phyloP scores from a whole-genome alignment of 2,888 invertebrate genomes.

The Metellina segmentata region DNA sequence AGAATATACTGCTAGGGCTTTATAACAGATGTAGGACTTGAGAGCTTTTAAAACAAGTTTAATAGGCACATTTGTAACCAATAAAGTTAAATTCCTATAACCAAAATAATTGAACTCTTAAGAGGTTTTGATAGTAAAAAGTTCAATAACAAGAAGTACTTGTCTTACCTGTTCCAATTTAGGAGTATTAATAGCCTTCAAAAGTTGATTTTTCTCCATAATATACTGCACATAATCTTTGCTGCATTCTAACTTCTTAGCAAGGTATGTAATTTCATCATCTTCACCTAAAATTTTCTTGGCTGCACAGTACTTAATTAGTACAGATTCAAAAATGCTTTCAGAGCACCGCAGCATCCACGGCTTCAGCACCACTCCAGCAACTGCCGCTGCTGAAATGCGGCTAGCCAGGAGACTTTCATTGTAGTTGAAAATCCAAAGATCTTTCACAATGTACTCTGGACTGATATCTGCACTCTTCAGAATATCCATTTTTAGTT shows the following conservation, averaged over 20 bases:
- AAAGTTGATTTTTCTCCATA: slow-evolving; percentile 51
- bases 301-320: slow-evolving; percentile 23
- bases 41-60: too few relatives aligned
- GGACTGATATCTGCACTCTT: slow-evolving; percentile 48
- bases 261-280: slow-evolving; percentile 44
- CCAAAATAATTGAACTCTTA: too few relatives aligned
- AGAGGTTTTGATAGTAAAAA: too few relatives aligned
- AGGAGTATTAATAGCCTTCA: slow-evolving; percentile 51
- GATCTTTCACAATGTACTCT: slow-evolving; percentile 61
- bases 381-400: slow-evolving; percentile 41
- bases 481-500: slow-evolving; percentile 62
- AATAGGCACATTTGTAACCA: too few relatives aligned
- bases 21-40: too few relatives aligned
- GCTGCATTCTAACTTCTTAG: slow-evolving; percentile 58
- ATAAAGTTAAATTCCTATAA: too few relatives aligned
- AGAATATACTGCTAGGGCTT: too few relatives aligned
- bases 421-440: slow-evolving; percentile 71
- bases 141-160: background rate
- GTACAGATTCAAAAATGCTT: slow-evolving; percentile 33
- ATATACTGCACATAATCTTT: slow-evolving; percentile 51
- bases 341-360: slow-evolving; percentile 67
- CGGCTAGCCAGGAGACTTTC: slow-evolving; percentile 33
- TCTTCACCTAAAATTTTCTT: slow-evolving; percentile 44
- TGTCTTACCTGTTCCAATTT: slow-evolving; percentile 60
- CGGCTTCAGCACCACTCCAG: slow-evolving; percentile 58